Percentiles rank a stretch among this genome's conserved stretches.
phyloP scores from a whole-genome alignment of 1,140 invertebrate genomes.

The Tenebrio molitor region DNA sequence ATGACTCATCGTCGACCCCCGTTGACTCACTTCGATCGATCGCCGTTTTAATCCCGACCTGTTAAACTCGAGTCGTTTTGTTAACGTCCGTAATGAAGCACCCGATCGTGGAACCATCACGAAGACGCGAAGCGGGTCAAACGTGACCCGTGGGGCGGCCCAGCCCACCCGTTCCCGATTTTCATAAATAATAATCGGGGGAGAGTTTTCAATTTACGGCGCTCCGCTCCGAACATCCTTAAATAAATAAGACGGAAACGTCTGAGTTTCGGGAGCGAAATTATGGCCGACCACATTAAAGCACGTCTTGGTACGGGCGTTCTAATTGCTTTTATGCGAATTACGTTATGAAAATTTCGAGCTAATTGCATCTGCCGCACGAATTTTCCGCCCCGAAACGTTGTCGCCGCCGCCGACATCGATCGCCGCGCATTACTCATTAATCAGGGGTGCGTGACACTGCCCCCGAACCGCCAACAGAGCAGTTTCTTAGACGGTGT shows the following conservation, averaged over 20 bases:
- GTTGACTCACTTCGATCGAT: constrained; percentile 22
- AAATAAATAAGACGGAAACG: constrained; percentile 37
- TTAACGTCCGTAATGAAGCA: constrained; percentile 21
- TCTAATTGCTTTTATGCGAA: constrained; percentile 27
- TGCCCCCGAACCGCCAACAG: constrained; percentile 17
- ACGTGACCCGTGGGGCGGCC: too few species aligned
- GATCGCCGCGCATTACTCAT: constrained; percentile 18
- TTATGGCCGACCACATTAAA: constrained; percentile 31
- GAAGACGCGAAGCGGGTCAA: not conserved
- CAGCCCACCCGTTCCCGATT: too few species aligned
- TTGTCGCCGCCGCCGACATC: constrained; percentile 22
- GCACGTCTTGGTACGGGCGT: constrained; percentile 8
- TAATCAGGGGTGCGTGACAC: constrained; percentile 37
- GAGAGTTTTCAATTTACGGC: constrained; percentile 25
- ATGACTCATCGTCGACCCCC: constrained; percentile 29
- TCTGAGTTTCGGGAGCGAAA: constrained; percentile 20
- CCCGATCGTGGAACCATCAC: constrained; percentile 16
- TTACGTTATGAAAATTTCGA: constrained; percentile 3
- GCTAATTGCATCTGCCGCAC: not conserved
- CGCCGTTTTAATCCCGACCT: constrained; percentile 15
- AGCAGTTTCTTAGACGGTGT: not conserved
- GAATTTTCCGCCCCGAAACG: constrained; percentile 15
- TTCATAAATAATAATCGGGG: constrained; percentile 30
- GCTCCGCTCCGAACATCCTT: constrained; percentile 20
- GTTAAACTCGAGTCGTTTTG: constrained; percentile 24